Evolutionary conservation across 2,888 invertebrate species (phyloP), one percentile per base, ranked within the genome.

Genomic region (Entomobrya multifasciata): DNA sequence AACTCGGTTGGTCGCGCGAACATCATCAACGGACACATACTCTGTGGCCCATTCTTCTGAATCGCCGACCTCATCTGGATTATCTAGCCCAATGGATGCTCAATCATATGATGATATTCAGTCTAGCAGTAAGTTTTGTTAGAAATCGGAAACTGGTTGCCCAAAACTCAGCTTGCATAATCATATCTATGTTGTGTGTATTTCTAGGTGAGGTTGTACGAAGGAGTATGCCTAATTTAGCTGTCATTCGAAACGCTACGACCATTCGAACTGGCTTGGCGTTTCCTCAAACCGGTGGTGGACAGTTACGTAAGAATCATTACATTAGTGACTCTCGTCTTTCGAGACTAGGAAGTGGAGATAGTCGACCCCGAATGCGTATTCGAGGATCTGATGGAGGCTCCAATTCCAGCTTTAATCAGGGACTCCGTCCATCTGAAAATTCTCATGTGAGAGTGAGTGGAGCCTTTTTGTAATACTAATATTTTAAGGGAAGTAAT

Each of bases 11-110:
- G 85, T 87, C n/a, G 84, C 83, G 5, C 60, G 89, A 8, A 89
- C 89, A 6, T 89, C 88, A 1, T 89, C 89, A 1, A 89, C 88
- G 5, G 89, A 89, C 72, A 89, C 89, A 4, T 89, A 89, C 44
- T 89, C 80, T 5, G 81, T 89, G 4, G 87, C 80, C 5, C 87
- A 89, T 30, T 89, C 89, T 0, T 86, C 80, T 3, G 88, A 88
- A 22, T 88, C 88, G 20, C 83, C 87, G 0, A 81, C 81, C 13
- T 88, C 88, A 4, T 88, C 88, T 11, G 88, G 85, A 30, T 52
- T 88, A 6, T 88, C 88, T 11, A 88, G 88, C 44, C 88, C 88
- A 11, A 81, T 88, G 85, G 88, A 88, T 27, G 77, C 88, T 8
- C 88, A 88, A 44, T 85, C 85, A 13, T 88, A 85, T 22, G 88